Evolutionary conservation across 2,888 invertebrate genomes (phyloP).

Genomic region (Chymomyza procnemis): DNA sequence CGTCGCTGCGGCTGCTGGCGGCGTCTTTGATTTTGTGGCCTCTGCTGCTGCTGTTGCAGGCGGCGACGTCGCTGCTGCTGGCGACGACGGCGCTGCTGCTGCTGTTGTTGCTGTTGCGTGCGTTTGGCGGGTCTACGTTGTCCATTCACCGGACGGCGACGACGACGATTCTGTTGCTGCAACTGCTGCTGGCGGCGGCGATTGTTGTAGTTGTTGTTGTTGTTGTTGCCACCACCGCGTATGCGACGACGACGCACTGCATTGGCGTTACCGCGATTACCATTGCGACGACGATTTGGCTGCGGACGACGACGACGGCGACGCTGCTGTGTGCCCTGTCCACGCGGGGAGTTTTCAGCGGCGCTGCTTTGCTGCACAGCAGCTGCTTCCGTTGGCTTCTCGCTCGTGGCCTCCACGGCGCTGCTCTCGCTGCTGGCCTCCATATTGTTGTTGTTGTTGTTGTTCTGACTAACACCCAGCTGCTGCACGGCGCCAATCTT

Average conservation of each 20-base stretch:
- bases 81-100: conserved; percentile 39
- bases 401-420: conserved; percentile 6
- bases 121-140: neutral
- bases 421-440: neutral
- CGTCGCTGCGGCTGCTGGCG: conserved; percentile 27
- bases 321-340: conserved; percentile 11
- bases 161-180: conserved; percentile 22
- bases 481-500: conserved; percentile 46
- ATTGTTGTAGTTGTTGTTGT: conserved; percentile 4
- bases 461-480: too few relatives aligned
- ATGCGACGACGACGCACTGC: conserved; percentile 20
- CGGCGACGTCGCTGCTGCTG: conserved; percentile 31
- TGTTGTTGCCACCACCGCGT: conserved; percentile 31
- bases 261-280: conserved; percentile 4
- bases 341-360: conserved; percentile 11
- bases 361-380: neutral
- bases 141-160: conserved; percentile 27
- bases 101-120: conserved; percentile 17
- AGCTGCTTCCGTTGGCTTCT: conserved; percentile 1
- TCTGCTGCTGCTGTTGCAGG: conserved; percentile 6
- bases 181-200: conserved; percentile 14
- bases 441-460: conserved; percentile 4
- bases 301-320: conserved; percentile 18
- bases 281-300: conserved; percentile 6
- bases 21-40: neutral